Evolutionary conservation across 2,797 vertebrate genomes (phyloP).

Genomic region (Atherinosoma microstoma): DNA sequence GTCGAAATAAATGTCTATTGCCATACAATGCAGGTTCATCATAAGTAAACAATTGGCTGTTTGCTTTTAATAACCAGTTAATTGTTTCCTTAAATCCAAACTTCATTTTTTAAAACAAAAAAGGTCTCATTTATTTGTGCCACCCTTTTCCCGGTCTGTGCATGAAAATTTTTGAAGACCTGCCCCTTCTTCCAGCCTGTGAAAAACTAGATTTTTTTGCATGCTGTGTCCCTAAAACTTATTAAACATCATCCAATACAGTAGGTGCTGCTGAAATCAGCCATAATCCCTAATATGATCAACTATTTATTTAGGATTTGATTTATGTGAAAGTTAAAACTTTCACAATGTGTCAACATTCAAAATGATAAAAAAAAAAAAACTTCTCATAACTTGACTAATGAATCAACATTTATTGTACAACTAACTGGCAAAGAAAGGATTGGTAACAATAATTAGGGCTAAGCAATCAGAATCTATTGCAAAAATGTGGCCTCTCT

Average conservation of each 20-base stretch:
- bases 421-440: constrained; percentile 26
- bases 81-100: too few relatives aligned
- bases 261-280: constrained; percentile 2
- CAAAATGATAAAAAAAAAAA: background rate
- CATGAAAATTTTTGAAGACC: too few relatives aligned
- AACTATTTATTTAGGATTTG: constrained; percentile 7
- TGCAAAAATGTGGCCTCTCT: constrained; percentile 27
- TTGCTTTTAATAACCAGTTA: too few relatives aligned
- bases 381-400: constrained; percentile 12
- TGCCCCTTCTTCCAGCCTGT: background rate
- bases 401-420: constrained; percentile 44
- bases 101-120: too few relatives aligned
- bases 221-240: background rate
- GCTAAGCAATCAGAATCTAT: constrained; percentile 35
- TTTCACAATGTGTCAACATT: constrained; percentile 30
- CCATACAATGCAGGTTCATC: too few relatives aligned
- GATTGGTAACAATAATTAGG: constrained; percentile 34
- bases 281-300: background rate
- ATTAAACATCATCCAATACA: background rate
- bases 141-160: too few relatives aligned
- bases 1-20: too few relatives aligned
- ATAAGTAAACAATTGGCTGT: too few relatives aligned
- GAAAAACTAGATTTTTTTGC: background rate
- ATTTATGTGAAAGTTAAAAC: constrained; percentile 28
- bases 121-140: too few relatives aligned